Evolutionary conservation across 2,888 invertebrate genomes (phyloP).

Genomic region (Synergus itoensis): DNA sequence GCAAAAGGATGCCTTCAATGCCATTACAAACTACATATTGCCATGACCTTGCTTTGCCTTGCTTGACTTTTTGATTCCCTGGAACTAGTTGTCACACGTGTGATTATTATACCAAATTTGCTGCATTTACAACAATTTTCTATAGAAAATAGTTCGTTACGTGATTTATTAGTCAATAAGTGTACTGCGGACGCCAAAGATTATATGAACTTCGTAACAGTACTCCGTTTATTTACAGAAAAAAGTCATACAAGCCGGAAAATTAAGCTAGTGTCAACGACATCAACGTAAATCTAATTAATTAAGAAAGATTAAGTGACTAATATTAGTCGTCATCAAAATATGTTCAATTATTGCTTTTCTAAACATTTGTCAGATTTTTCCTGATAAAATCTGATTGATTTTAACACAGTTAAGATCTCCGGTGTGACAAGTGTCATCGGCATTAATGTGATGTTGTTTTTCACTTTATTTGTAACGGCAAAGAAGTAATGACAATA

Average conservation of each 20-base stretch:
- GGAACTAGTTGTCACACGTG: neutral
- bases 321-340: neutral
- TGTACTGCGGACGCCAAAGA: neutral
- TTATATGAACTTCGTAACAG: neutral
- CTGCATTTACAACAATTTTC: neutral
- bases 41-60: neutral
- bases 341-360: neutral
- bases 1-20: no score
- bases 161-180: neutral
- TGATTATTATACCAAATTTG: conserved; percentile 6
- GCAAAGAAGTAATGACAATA: neutral
- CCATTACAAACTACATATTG: no score
- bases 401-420: neutral
- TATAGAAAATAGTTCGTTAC: neutral
- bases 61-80: neutral
- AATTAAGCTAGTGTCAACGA: neutral
- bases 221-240: neutral
- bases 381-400: neutral
- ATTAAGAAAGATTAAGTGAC: neutral
- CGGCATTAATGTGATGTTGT: neutral
- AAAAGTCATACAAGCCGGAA: neutral
- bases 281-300: neutral
- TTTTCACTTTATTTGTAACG: neutral
- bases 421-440: neutral
- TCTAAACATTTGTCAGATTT: neutral